Percentiles rank a stretch among this genome's conserved stretches.
phyloP scores from a whole-genome alignment of 2,888 invertebrate genomes.

The Loripinus fragilis region DNA sequence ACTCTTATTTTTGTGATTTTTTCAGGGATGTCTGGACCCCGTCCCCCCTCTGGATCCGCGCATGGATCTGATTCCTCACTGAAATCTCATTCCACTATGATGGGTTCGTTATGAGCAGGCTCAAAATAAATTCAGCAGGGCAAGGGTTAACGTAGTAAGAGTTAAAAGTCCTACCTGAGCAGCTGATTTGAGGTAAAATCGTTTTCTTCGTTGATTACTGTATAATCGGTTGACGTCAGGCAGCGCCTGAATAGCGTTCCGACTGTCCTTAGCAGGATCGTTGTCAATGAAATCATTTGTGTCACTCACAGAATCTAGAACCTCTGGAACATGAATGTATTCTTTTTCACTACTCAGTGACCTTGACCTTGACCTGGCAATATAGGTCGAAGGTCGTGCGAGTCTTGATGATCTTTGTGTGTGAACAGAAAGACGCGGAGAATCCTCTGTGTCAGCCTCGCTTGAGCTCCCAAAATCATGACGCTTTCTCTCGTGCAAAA shows the following conservation, averaged over 20 bases:
- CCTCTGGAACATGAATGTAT: slow-evolving; percentile 49
- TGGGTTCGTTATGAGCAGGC: too few relatives aligned
- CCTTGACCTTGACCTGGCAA: slow-evolving; percentile 39
- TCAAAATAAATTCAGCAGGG: too few relatives aligned
- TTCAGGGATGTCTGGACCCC: too few relatives aligned
- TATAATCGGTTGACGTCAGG: neutral
- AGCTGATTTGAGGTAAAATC: neutral
- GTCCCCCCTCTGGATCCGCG: too few relatives aligned
- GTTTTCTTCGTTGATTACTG: neutral
- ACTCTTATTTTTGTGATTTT: too few relatives aligned
- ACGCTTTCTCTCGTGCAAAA: slow-evolving; percentile 53
- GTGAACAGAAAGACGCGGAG: neutral
- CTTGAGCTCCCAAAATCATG: slow-evolving; percentile 26
- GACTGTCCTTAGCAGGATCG: neutral
- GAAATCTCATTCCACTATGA: too few relatives aligned
- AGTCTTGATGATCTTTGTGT: neutral
- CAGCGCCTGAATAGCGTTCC: neutral
- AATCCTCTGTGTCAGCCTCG: slow-evolving; percentile 18
- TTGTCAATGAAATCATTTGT: neutral
- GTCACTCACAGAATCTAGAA: slow-evolving; percentile 19
- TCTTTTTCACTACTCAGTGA: slow-evolving; percentile 52
- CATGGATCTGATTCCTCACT: too few relatives aligned
- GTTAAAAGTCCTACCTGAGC: neutral
- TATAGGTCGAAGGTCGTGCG: slow-evolving; percentile 24
- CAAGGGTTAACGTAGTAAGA: too few relatives aligned